These are phyloP conservation scores for Calephelis nemesis DNA, from an alignment of 1,140 invertebrate genomes.

Conservation along the genomic window DNA sequence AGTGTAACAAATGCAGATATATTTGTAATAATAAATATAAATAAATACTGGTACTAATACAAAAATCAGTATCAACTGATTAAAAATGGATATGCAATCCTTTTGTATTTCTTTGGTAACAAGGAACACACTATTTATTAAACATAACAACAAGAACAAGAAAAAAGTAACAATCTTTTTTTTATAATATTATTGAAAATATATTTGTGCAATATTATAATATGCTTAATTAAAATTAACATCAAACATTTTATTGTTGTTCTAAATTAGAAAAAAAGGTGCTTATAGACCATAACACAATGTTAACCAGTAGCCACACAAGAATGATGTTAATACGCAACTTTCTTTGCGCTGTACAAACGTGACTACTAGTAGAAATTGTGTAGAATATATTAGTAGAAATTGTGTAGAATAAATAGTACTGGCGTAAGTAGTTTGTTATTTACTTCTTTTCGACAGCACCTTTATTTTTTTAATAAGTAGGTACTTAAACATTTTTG, in stretches of 20 bases:
- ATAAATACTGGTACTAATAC: conserved; percentile 68
- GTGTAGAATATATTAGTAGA: too few species aligned
- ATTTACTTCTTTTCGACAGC: too few species aligned
- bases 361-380: too few species aligned
- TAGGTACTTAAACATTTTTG: too few species aligned
- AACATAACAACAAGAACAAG: conserved; percentile 74
- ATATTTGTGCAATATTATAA: conserved; percentile 40
- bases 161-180: conserved; percentile 68
- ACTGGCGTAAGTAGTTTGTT: too few species aligned
- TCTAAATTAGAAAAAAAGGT: background rate
- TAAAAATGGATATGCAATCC: conserved; percentile 17
- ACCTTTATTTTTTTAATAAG: too few species aligned
- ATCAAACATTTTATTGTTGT: conserved; percentile 29
- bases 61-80: conserved; percentile 31
- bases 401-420: too few species aligned
- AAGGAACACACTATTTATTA: conserved; percentile 74
- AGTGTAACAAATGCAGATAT: conserved; percentile 76
- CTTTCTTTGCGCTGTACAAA: too few species aligned
- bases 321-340: too few species aligned
- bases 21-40: conserved; percentile 52
- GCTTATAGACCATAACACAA: background rate
- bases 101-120: conserved; percentile 74
- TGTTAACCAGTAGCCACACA: too few species aligned
- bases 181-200: conserved; percentile 50
- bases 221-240: conserved; percentile 31